Evolutionary conservation across 1,140 invertebrate genomes (phyloP).

Genomic region (Caenorhabditis inopinata): DNA sequence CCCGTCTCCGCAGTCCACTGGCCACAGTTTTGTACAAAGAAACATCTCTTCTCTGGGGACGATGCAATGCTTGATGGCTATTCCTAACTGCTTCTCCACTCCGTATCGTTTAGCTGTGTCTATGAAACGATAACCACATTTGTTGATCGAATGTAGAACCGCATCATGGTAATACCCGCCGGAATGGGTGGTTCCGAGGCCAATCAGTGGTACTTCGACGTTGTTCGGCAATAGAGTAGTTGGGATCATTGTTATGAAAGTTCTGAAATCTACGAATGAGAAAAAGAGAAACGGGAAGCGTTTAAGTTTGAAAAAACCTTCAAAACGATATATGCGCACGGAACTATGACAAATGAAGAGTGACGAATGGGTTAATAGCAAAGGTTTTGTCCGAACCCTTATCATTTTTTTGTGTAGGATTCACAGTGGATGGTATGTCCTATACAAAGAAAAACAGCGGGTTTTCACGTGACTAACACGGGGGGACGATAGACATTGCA

Average conservation of each 20-base stretch:
- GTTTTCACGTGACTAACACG: conserved; percentile 23
- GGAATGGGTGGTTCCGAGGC: conserved; percentile 67
- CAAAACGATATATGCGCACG: background rate
- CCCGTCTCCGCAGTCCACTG: conserved; percentile 66
- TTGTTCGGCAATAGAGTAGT: conserved; percentile 34
- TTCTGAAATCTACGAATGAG: background rate
- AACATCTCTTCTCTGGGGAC: conserved; percentile 66
- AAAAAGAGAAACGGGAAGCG: background rate
- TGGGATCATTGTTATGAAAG: conserved; percentile 13
- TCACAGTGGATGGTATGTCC: background rate
- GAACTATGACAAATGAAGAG: background rate
- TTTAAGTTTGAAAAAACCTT: background rate
- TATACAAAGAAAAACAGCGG: conserved; percentile 1
- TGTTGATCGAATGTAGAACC: conserved; percentile 67
- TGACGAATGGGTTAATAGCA: conserved; percentile 19
- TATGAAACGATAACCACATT: conserved; percentile 67
- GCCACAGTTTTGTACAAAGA: conserved; percentile 67
- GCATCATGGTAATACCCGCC: conserved; percentile 68
- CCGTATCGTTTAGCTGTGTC: conserved; percentile 68
- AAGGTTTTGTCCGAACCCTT: conserved; percentile 24
- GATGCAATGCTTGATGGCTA: conserved; percentile 50
- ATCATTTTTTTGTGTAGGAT: conserved; percentile 10
- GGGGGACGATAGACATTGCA: background rate
- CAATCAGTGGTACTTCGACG: conserved; percentile 44
- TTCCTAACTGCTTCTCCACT: conserved; percentile 46